A percentile compares a stretch with the other conserved stretches of the same genome.
Conservation (phyloP, 2,888 invertebrate species). For the Philereme transversata region DNA sequence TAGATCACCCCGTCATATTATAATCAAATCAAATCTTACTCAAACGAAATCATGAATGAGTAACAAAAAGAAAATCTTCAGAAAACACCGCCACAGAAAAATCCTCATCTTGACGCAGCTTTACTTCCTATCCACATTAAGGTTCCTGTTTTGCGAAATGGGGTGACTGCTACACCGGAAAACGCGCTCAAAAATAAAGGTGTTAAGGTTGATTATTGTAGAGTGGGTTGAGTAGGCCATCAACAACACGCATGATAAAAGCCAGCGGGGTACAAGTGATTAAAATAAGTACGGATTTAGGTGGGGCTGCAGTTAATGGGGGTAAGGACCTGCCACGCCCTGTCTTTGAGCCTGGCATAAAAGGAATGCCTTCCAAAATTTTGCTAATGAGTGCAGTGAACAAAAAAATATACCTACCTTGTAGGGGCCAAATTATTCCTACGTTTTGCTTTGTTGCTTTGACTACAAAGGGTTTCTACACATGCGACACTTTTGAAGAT, state of each 20-base stretch:
- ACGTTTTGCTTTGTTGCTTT: slow-evolving; percentile 5
- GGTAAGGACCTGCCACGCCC: slow-evolving; percentile 54
- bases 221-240: slow-evolving; percentile 46
- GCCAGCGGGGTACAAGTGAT: slow-evolving; percentile 73
- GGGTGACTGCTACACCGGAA: slow-evolving; percentile 37
- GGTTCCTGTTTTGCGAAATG: slow-evolving; percentile 51
- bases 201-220: slow-evolving; percentile 46
- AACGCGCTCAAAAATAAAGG: slow-evolving; percentile 38
- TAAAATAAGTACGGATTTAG: slow-evolving; percentile 80
- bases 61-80: slow-evolving; percentile 34
- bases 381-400: slow-evolving; percentile 32
- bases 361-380: slow-evolving; percentile 41
- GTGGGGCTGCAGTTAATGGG: slow-evolving; percentile 67
- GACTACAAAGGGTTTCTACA: slow-evolving; percentile 2
- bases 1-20: too few species aligned
- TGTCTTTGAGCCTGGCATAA: slow-evolving; percentile 42
- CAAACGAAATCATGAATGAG: not conserved
- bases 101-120: slow-evolving; percentile 50
- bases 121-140: slow-evolving; percentile 54
- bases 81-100: slow-evolving; percentile 44
- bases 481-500: not conserved
- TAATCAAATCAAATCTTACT: too few species aligned
- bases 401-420: too few species aligned
- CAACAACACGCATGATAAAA: slow-evolving; percentile 72
- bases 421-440: slow-evolving; percentile 20